Percentiles rank a stretch among this genome's conserved stretches.
Evolutionary conservation across 2,888 invertebrate species (phyloP).

Genomic region (Chrysotoxum bicinctum): DNA sequence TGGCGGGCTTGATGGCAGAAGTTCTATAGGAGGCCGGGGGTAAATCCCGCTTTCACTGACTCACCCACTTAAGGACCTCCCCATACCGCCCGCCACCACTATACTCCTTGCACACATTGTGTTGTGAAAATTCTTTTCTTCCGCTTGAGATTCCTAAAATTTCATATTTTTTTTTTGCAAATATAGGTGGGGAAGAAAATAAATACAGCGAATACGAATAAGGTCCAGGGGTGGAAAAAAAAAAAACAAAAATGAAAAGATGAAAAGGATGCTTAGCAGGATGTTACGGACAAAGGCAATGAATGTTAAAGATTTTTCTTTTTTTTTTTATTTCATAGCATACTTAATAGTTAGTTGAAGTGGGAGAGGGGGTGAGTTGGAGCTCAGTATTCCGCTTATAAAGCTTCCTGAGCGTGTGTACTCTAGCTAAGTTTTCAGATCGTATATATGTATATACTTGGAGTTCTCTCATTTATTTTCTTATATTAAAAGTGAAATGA

Average conservation of each 20-base stretch:
- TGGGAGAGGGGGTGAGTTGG: conserved; percentile 30
- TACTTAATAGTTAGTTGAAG: conserved; percentile 70
- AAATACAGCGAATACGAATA: background rate
- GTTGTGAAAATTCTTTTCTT: conserved; percentile 70
- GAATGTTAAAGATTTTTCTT: conserved; percentile 68
- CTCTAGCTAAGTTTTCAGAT: conserved; percentile 47
- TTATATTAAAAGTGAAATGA: conserved; percentile 70
- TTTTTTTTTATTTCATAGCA: conserved; percentile 62
- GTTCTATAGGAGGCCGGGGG: conserved; percentile 16
- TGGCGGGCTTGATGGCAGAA: background rate
- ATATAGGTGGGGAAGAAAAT: background rate
- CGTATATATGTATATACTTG: conserved; percentile 39
- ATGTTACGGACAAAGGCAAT: conserved; percentile 71
- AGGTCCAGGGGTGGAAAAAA: conserved; percentile 47
- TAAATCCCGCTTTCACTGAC: conserved; percentile 66
- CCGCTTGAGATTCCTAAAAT: conserved; percentile 67
- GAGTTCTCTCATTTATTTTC: conserved; percentile 11
- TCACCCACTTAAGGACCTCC: conserved; percentile 67
- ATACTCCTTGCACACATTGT: conserved; percentile 39
- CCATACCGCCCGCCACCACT: background rate
- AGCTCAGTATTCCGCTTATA: conserved; percentile 22
- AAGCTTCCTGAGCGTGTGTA: conserved; percentile 29
- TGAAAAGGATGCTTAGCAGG: conserved; percentile 72
- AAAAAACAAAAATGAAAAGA: conserved; percentile 61
- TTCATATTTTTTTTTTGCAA: conserved; percentile 28